Conservation (phyloP, 2,113 vertebrate species). For the Nothocercus julius region DNA sequence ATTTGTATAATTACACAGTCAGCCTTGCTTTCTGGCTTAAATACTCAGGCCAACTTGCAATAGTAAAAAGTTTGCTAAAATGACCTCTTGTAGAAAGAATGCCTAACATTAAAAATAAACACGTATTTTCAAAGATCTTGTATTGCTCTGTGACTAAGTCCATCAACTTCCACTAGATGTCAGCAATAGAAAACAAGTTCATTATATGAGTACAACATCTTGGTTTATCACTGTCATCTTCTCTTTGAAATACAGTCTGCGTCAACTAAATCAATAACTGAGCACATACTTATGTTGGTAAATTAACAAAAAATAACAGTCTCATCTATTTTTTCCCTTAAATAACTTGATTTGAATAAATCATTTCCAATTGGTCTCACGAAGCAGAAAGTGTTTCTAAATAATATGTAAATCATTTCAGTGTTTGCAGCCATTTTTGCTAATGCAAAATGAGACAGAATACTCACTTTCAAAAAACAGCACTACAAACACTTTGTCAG, state of each 20-base stretch:
- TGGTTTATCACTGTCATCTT: background rate
- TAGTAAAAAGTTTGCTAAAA: background rate
- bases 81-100: background rate
- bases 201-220: background rate
- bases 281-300: background rate
- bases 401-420: background rate
- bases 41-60: background rate
- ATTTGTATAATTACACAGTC: background rate
- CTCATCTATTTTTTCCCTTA: background rate
- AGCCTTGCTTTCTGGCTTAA: background rate
- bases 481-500: constrained; percentile 24
- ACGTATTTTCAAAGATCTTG: background rate
- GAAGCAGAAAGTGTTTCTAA: background rate
- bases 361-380: constrained; percentile 7
- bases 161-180: constrained; percentile 45
- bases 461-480: constrained; percentile 46
- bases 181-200: background rate
- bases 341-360: background rate
- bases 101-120: background rate
- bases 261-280: background rate
- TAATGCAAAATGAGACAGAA: background rate
- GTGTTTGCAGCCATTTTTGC: background rate
- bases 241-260: background rate
- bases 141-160: background rate
- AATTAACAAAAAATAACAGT: constrained; percentile 61